These are phyloP conservation scores for Anhinga rufa DNA, from an alignment of 2,113 vertebrate genomes.

Conservation along the genomic window DNA sequence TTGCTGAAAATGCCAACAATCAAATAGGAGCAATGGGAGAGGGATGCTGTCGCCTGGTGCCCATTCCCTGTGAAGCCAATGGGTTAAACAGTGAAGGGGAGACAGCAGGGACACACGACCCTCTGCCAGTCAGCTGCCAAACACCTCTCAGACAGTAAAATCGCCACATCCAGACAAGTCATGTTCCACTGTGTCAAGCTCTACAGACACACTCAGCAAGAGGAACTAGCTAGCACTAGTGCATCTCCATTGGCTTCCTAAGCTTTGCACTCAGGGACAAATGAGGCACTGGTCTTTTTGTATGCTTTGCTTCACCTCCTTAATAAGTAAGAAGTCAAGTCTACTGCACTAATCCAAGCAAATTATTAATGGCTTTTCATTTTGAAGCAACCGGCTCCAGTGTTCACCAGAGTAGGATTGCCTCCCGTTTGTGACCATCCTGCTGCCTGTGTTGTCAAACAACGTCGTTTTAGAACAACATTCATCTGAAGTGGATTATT, in stretches of 20 bases:
- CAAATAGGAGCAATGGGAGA: neutral
- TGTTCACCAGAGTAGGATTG: neutral
- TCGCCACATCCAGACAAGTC: neutral
- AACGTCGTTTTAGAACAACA: conserved; percentile 51
- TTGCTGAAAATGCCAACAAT: neutral
- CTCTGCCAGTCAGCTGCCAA: neutral
- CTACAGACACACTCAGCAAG: neutral
- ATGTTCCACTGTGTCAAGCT: neutral
- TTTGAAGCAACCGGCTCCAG: neutral
- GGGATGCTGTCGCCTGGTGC: neutral
- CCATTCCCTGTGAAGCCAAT: neutral
- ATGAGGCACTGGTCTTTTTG: neutral
- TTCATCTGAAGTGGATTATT: conserved; percentile 62
- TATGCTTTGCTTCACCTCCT: neutral
- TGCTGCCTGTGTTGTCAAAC: conserved; percentile 55
- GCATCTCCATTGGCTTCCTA: neutral
- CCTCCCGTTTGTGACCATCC: conserved; percentile 45
- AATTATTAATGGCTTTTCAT: conserved; percentile 41
- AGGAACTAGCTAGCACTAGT: neutral
- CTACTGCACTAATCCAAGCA: neutral
- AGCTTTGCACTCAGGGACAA: neutral
- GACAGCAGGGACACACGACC: neutral
- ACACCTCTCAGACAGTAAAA: neutral
- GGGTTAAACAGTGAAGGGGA: neutral
- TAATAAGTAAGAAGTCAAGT: neutral